These are phyloP conservation scores for Pomacea maculata DNA, from an alignment of 1,140 invertebrate genomes.

Conservation along the genomic window DNA sequence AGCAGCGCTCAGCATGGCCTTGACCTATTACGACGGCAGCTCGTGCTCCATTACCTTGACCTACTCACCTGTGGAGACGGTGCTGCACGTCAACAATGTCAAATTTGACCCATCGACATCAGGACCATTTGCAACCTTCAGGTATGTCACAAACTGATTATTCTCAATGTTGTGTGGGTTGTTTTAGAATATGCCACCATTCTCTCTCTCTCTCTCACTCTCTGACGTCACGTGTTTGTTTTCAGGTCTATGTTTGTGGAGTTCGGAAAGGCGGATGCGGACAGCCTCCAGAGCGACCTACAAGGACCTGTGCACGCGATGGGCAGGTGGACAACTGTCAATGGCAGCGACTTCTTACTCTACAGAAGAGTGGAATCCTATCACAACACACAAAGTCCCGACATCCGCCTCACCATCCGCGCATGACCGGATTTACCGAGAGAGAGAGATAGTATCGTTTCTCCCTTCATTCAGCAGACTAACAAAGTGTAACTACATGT, in stretches of 20 bases:
- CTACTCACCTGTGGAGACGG: neutral
- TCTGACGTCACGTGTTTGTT: no score
- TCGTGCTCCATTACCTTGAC: conserved; percentile 11
- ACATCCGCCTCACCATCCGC: conserved; percentile 14
- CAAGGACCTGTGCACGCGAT: conserved; percentile 9
- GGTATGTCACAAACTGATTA: no score
- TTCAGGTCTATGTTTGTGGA: conserved; percentile 21
- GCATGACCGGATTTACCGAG: neutral
- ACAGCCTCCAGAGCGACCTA: conserved; percentile 16
- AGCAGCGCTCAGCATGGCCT: conserved; percentile 2
- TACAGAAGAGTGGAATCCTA: conserved; percentile 10
- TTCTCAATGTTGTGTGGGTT: no score
- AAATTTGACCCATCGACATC: neutral
- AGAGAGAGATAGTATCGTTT: no score
- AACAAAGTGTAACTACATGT: no score
- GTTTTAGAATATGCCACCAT: no score
- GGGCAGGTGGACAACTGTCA: neutral
- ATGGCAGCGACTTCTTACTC: conserved; percentile 9
- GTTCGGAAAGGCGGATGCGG: conserved; percentile 21
- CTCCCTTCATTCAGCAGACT: no score
- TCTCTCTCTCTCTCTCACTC: no score
- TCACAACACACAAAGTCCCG: conserved; percentile 21
- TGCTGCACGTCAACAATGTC: neutral
- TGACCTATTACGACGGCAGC: conserved; percentile 21
- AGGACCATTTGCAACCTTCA: conserved; percentile 2